Base-by-base conservation (phyloP, 1,140 invertebrate species). In the Camponotus vicinus region DNA sequence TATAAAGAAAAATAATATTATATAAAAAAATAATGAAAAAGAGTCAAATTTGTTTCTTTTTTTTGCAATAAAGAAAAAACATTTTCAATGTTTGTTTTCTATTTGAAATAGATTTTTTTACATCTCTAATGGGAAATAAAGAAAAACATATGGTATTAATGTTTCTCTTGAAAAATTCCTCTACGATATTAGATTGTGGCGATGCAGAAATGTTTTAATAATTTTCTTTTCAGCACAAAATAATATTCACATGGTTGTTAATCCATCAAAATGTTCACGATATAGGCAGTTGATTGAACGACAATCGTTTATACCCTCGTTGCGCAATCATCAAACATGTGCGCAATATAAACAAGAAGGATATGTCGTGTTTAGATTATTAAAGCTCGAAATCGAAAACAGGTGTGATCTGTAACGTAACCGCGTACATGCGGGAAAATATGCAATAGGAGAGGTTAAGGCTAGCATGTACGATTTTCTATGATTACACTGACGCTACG, bases 331-430 rank as follows among this genome's bases (percentile, higher is more conserved):
- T 40, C 13, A 2, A 55, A n/a, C 66, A 73, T 75, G 73, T 71
- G 85, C 37, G 88, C 66, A 77, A 84, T 52, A 18, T 69, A 77
- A 84, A 75, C 27, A 27, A 13, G 61, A 9, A 34, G 49, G 49
- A 21, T 13, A 32, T 69, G 75, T 87, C 88, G 85, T 87, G 88
- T 90, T 89, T 89, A 59, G 78, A 89, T 89, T 89, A 89, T 85
- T 79, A 66, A 84, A 86, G 85, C 49, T 61, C 67, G 69, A 61
- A 80, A 90, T 89, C 75, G 79, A 89, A 87, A 90, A 85, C 89
- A 90, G 88, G 79, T 90, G 84, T 34, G 88, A 69, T 55, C 75
- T 32, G 49, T 78, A 85, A 73, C 69, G 67, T 85, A 77, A 88
- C 75, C 85, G 69, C 27, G 55, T 34, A 61, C 13, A 34, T 64